These are phyloP conservation scores for Pitangus sulphuratus DNA, from an alignment of 2,797 vertebrate genomes.

Conservation along the genomic window DNA sequence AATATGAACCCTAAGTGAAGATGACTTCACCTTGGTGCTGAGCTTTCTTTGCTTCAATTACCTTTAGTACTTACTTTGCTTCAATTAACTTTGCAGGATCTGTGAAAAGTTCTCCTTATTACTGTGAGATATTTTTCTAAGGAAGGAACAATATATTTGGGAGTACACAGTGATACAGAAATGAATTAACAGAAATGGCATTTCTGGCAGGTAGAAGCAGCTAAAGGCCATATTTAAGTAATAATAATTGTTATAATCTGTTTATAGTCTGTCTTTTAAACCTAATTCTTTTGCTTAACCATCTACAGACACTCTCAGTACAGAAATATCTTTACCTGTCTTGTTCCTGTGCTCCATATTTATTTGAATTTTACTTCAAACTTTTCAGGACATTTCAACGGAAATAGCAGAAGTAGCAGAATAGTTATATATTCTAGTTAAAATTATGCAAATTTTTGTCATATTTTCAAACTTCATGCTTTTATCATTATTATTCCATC, in stretches of 20 bases:
- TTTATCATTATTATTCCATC: neutral
- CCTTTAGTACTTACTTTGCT: constrained; percentile 59
- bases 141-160: constrained; percentile 13
- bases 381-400: neutral
- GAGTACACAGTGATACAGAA: neutral
- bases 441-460: fast-evolving
- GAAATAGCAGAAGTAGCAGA: neutral
- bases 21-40: constrained; percentile 70
- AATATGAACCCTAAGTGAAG: constrained; percentile 71
- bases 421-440: no score
- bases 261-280: neutral
- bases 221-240: constrained; percentile 2
- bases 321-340: neutral
- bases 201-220: neutral
- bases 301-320: neutral
- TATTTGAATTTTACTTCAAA: neutral
- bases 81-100: constrained; percentile 68
- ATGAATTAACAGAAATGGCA: neutral
- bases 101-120: constrained; percentile 57
- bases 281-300: neutral
- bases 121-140: constrained; percentile 27
- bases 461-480: neutral
- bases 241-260: neutral
- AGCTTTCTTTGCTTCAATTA: constrained; percentile 70
- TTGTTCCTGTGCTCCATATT: neutral